Evolutionary conservation across 2,113 vertebrate species (phyloP), one percentile per base, ranked within the genome.

Genomic region (Corvus hawaiiensis): DNA sequence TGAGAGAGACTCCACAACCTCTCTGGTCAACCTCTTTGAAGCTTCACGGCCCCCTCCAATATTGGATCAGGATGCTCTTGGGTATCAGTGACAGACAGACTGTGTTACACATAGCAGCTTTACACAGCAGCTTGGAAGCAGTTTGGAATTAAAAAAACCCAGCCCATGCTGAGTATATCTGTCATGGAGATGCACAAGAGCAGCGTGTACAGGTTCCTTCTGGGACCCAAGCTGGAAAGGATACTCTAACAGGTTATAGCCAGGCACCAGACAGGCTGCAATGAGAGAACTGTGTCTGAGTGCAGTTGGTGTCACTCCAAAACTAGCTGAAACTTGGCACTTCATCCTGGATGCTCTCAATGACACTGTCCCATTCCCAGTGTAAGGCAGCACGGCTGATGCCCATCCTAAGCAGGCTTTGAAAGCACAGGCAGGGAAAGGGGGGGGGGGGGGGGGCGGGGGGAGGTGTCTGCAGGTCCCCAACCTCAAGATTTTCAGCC

Each of bases 241-340:
- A 43, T 5, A 28, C 20, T 59, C 28, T 37, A 26, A 63, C 1
- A 4, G 26, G 33, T 43, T 41, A 18, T 3, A 74, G 8, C 4
- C 6, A 71, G 66, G 30, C 46, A 43, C 33, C 69, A 51, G 41
- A 15, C 30, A 69, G 55, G 22, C 51, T 74, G 44, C 37, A 76
- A 27, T 17, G 68, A 77, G 32, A 9, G 7, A 39, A 16, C 11
- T 73, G 35, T 72, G 28, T 33, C 54, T 84, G 28, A 7, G 11
- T 37, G 35, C n/a, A 44, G 37, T 5, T 0, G 2, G 27, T 3
- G 3, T 64, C 61, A 43, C 23, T 41, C 13, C 0, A 0, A 43
- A 39, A 28, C 4, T 30, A 59, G 11, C 22, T 76, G 67, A 8
- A 91, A 72, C 8, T 16, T 28, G 24, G 26, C 0, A 3, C 17